Conservation (phyloP, 1,140 invertebrate genomes). For the Drosophila mauritiana region DNA sequence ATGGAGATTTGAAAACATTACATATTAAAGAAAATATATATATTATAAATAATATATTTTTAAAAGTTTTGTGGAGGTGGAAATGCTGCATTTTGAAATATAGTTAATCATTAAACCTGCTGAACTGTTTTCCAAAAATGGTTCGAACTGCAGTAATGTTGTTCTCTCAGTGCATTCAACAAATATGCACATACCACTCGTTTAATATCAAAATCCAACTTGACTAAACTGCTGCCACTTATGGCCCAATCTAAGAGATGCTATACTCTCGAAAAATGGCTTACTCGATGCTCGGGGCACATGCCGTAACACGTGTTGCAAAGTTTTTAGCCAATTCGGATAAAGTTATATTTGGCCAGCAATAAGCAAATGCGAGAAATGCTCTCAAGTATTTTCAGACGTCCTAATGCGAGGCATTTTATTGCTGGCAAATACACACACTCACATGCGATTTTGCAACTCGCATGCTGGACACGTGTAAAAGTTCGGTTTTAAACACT, state of each 20-base stretch:
- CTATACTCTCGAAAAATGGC: slow-evolving; percentile 49
- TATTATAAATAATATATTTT: too few relatives aligned
- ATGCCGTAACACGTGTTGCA: slow-evolving; percentile 46
- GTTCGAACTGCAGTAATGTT: too few relatives aligned
- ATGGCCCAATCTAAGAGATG: slow-evolving; percentile 43
- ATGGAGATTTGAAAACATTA: too few relatives aligned
- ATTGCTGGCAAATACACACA: slow-evolving; percentile 22
- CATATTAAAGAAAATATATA: too few relatives aligned
- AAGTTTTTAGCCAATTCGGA: slow-evolving; percentile 50
- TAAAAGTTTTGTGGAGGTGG: too few relatives aligned
- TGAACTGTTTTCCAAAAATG: too few relatives aligned
- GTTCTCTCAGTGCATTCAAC: neutral
- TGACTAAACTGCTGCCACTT: slow-evolving; percentile 48
- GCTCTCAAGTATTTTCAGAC: slow-evolving; percentile 57
- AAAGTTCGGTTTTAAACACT: slow-evolving; percentile 78
- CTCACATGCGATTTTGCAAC: slow-evolving; percentile 27
- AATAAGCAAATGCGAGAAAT: slow-evolving; percentile 62
- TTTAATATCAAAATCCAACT: slow-evolving; percentile 39
- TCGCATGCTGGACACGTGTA: slow-evolving; percentile 77
- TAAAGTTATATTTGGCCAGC: slow-evolving; percentile 56
- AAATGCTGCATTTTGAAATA: too few relatives aligned
- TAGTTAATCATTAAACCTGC: too few relatives aligned
- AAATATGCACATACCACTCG: slow-evolving; percentile 13
- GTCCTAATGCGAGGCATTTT: slow-evolving; percentile 50
- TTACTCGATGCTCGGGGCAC: slow-evolving; percentile 37